Base-by-base conservation (phyloP, 2,888 invertebrate genomes). In the Rhagophthalmus giganteus region DNA sequence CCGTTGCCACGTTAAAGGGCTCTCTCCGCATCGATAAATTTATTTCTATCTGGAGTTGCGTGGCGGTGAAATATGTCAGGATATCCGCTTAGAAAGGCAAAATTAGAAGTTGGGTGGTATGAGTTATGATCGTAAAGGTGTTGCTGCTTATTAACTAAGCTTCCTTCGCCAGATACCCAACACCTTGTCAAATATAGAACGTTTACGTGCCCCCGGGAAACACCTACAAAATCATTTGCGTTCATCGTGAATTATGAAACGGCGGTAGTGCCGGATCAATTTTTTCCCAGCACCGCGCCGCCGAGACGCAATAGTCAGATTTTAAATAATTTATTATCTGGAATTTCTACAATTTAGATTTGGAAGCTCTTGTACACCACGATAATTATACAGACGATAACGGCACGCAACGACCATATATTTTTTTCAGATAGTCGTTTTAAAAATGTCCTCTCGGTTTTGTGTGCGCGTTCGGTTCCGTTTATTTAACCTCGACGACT, bases 121-220 rank as follows among this genome's bases (percentile, higher is more conserved):
- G 65, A 67, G 60, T 66, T 67, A 66, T 65, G 58, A 58, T 53
- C 54, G n/a, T 42, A 45, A 54, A 62, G 59, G 63, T 60, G 63
- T 62, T 61, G 60, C 60, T 61, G 60, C 55, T 64, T 65, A 65
- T 67, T 65, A 65, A 61, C 47, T 50, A 47, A 41, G 40, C 41
- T 54, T 54, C 54, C 54, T 50, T 39, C 51, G 10, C 41, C 16
- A 47, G 46, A 47, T 47, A 53, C 46, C 53, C 41, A 40, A 50
- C 50, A 50, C 50, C 50, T 50, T 50, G 44, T 50, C 50, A 50
- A 50, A 50, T 34, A 14, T 27, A 38, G 28, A 32, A 24, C 27
- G 24, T 13, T 15, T 35, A 25, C 31, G 40, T 11, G 9, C 11
- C 13, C 8, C 32, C n/a, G n/a, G 42, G 26, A 32, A 33, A 24